Percentiles rank a stretch among this genome's conserved stretches.
phyloP scores from a whole-genome alignment of 1,140 invertebrate genomes.

The Eupristina koningsbergeri region DNA sequence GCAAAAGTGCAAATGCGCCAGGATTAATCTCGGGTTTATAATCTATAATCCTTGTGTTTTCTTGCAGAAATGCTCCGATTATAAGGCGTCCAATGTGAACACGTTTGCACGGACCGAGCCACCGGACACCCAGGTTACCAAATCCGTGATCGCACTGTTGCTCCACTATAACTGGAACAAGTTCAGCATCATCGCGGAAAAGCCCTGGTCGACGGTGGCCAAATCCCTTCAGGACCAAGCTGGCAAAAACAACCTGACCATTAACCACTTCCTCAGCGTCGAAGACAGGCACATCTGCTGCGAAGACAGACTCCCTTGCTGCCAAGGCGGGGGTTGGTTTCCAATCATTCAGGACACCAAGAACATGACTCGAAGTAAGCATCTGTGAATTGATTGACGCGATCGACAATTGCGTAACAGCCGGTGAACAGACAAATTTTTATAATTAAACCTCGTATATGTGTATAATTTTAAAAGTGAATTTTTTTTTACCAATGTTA shows the following conservation, averaged over 20 bases:
- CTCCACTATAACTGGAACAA: conserved; percentile 94
- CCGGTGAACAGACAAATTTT: too few species aligned
- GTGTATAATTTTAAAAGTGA: too few species aligned
- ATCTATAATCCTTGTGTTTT: too few species aligned
- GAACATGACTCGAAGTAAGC: conserved; percentile 90
- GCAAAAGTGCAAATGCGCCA: too few species aligned
- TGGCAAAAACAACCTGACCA: conserved; percentile 82
- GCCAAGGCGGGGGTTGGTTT: conserved; percentile 84
- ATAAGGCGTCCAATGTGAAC: conserved; percentile 87
- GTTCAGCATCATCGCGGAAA: conserved; percentile 93
- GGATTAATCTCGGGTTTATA: too few species aligned
- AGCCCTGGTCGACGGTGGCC: conserved; percentile 84
- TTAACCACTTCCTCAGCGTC: conserved; percentile 82
- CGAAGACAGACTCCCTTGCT: conserved; percentile 81
- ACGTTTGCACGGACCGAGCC: conserved; percentile 96
- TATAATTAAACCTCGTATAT: too few species aligned
- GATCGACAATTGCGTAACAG: too few species aligned
- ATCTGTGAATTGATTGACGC: too few species aligned
- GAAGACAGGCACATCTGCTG: conserved; percentile 84
- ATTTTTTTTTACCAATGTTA: too few species aligned
- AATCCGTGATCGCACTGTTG: conserved; percentile 91
- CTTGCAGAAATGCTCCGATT: conserved; percentile 92
- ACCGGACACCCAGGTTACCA: conserved; percentile 93
- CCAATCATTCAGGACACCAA: conserved; percentile 90
- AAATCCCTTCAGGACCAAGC: conserved; percentile 83